phyloP scores from a whole-genome alignment of 2,113 vertebrate genomes.

The Colossoma macropomum region DNA sequence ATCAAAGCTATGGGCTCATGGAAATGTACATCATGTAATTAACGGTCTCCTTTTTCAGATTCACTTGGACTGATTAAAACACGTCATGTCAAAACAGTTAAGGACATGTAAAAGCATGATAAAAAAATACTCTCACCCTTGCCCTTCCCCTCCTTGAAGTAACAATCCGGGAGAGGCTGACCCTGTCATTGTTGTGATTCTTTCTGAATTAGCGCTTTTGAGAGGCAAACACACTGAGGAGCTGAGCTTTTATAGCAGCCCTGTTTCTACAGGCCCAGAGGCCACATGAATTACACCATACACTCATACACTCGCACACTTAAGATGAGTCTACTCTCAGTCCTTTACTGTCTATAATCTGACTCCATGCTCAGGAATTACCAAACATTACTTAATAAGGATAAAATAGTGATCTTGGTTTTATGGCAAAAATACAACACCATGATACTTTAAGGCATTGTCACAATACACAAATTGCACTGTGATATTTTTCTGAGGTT shows the following conservation, averaged over 20 bases:
- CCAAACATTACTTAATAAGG: neutral
- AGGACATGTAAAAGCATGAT: slow-evolving; percentile 12
- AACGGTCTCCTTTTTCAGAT: neutral
- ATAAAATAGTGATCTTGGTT: neutral
- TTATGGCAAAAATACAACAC: neutral
- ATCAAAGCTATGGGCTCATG: slow-evolving; percentile 13
- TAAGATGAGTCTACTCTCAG: neutral
- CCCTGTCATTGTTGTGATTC: slow-evolving; percentile 72
- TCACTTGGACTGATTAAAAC: no score
- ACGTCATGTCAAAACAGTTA: neutral
- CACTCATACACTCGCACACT: neutral
- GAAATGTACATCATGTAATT: no score
- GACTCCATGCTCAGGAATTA: neutral
- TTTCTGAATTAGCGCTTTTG: slow-evolving; percentile 76
- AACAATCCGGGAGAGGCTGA: slow-evolving; percentile 68
- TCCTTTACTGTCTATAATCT: neutral
- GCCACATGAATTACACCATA: neutral
- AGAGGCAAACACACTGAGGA: slow-evolving; percentile 62
- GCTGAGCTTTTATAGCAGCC: slow-evolving; percentile 69
- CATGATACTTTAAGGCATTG: no score
- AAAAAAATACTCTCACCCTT: slow-evolving; percentile 64
- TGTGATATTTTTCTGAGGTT: no score
- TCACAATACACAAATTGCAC: no score
- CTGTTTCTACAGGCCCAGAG: slow-evolving; percentile 61
- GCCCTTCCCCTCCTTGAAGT: slow-evolving; percentile 66